A percentile compares a stretch with the other conserved stretches of the same genome.
These are phyloP conservation scores for Rhyacichthys aspro DNA, from an alignment of 2,797 vertebrate species.

Conservation along the genomic window DNA sequence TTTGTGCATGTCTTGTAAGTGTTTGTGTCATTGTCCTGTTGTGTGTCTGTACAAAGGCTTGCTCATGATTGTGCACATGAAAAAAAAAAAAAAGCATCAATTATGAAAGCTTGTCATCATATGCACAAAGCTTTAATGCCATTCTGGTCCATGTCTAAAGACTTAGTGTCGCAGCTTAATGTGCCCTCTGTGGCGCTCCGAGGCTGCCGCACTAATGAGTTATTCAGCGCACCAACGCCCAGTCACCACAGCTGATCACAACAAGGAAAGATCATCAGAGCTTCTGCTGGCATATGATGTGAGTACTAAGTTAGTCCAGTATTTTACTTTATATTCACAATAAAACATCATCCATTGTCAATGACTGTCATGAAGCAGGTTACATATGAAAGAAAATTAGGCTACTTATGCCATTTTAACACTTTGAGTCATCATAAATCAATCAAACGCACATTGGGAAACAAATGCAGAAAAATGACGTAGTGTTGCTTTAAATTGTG, in stretches of 20 bases:
- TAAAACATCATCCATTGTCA: no score
- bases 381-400: no score
- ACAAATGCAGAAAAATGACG: no score
- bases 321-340: no score
- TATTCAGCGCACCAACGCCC: slow-evolving; percentile 32
- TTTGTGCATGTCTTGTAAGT: slow-evolving; percentile 36
- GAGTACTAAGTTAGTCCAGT: no score
- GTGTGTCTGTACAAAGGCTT: slow-evolving; percentile 18
- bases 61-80: slow-evolving; percentile 12
- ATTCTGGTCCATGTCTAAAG: slow-evolving; percentile 45
- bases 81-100: slow-evolving; percentile 46
- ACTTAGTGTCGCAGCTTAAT: slow-evolving; percentile 27
- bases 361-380: no score
- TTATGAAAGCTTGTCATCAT: slow-evolving; percentile 63
- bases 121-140: slow-evolving; percentile 57
- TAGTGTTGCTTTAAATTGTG: no score
- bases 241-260: slow-evolving; percentile 42
- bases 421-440: no score
- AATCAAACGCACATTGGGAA: no score
- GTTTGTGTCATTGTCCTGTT: background rate
- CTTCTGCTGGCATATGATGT: background rate
- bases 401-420: no score
- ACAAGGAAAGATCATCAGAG: slow-evolving; percentile 21
- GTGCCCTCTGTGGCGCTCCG: slow-evolving; percentile 44
- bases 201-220: slow-evolving; percentile 49